A percentile compares a stretch with the other conserved stretches of the same genome.
Evolutionary conservation across 1,140 invertebrate species (phyloP).

Genomic region (Orussus abietinus): DNA sequence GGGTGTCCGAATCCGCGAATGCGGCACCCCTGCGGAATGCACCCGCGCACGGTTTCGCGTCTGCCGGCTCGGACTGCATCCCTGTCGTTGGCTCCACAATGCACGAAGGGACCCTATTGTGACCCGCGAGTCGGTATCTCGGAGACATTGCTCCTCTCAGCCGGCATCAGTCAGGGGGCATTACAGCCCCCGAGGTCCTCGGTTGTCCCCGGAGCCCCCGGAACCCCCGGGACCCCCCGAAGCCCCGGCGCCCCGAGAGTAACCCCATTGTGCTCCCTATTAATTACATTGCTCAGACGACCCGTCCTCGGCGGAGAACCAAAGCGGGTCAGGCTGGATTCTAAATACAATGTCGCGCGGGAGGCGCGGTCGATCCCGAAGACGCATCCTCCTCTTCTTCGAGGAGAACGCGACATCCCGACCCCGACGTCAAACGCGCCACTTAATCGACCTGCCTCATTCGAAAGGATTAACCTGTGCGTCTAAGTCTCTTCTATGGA

Average conservation of each 20-base stretch:
- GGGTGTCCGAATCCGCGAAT: slow-evolving; percentile 14
- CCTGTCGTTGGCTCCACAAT: slow-evolving; percentile 17
- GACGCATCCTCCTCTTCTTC: too few relatives aligned
- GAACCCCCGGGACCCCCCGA: slow-evolving; percentile 21
- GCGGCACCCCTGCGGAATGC: slow-evolving; percentile 11
- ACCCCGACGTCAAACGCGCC: too few relatives aligned
- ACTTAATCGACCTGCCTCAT: too few relatives aligned
- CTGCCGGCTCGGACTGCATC: slow-evolving; percentile 12
- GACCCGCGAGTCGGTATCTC: slow-evolving; percentile 34
- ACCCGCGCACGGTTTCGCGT: slow-evolving; percentile 7
- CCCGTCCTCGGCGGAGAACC: slow-evolving; percentile 9
- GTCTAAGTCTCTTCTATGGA: too few relatives aligned
- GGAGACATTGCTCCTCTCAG: slow-evolving; percentile 28
- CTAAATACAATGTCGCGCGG: slow-evolving; percentile 31
- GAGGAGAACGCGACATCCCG: too few relatives aligned
- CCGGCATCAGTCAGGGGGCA: slow-evolving; percentile 36
- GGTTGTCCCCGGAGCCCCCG: slow-evolving; percentile 2
- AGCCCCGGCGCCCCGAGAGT: too few relatives aligned
- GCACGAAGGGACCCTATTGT: slow-evolving; percentile 30
- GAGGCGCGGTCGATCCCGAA: slow-evolving; percentile 19
- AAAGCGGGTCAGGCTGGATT: slow-evolving; percentile 26
- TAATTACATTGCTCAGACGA: slow-evolving; percentile 36
- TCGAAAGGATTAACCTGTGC: too few relatives aligned
- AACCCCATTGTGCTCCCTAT: slow-evolving; percentile 42
- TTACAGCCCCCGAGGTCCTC: slow-evolving; percentile 25